These are phyloP conservation scores for Scaptomyza flava DNA, from an alignment of 2,888 invertebrate genomes.

Conservation along the genomic window DNA sequence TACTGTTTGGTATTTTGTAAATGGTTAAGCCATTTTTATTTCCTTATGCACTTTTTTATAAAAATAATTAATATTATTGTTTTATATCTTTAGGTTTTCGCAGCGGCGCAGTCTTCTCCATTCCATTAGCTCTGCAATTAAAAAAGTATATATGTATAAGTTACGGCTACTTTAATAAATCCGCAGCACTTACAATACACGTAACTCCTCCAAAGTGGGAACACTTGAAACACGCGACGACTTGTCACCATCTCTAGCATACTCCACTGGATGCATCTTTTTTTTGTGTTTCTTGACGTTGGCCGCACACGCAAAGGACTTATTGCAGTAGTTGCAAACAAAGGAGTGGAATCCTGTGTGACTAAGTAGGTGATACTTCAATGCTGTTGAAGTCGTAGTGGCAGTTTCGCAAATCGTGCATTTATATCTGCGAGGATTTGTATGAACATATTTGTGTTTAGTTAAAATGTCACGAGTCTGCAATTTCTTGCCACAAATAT, in stretches of 20 bases:
- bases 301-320: constrained; percentile 82
- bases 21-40: neutral
- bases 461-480: constrained; percentile 84
- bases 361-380: constrained; percentile 82
- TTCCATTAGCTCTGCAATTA: constrained; percentile 36
- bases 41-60: neutral
- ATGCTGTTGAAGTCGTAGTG: constrained; percentile 82
- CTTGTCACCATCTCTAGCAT: constrained; percentile 62
- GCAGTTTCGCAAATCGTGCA: constrained; percentile 81
- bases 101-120: constrained; percentile 39
- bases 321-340: constrained; percentile 82
- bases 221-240: constrained; percentile 72
- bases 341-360: constrained; percentile 83
- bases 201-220: constrained; percentile 82
- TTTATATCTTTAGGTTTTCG: constrained; percentile 26
- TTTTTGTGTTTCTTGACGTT: constrained; percentile 83
- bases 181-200: constrained; percentile 73
- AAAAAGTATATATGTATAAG: neutral
- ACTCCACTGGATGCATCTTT: constrained; percentile 80
- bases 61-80: neutral
- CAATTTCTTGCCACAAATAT: constrained; percentile 82
- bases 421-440: constrained; percentile 79
- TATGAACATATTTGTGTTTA: constrained; percentile 84
- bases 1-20: constrained; percentile 10
- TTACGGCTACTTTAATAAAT: neutral